Evolutionary conservation across 2,888 invertebrate species (phyloP).

Genomic region (Euzophera pinguis): DNA sequence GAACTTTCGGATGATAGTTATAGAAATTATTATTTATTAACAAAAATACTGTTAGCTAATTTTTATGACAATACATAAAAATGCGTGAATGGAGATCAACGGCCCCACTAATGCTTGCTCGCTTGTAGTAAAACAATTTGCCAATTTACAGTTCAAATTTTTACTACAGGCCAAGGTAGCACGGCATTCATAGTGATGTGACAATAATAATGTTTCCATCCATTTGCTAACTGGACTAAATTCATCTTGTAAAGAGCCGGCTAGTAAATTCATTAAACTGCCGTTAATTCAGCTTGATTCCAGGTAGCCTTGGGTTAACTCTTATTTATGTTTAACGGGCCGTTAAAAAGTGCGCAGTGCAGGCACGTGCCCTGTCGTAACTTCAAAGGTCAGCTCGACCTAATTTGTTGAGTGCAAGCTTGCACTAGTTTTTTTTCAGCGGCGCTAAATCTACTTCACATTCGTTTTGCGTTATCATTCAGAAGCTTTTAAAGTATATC

Average conservation of each 20-base stretch:
- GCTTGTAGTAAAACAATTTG: slow-evolving; percentile 43
- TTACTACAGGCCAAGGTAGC: slow-evolving; percentile 19
- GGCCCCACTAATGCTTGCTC: slow-evolving; percentile 32
- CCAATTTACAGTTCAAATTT: slow-evolving; percentile 35
- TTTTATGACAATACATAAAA: slow-evolving; percentile 4
- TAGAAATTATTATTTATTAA: too few relatives aligned
- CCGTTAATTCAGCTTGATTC: slow-evolving; percentile 10
- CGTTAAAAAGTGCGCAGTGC: slow-evolving; percentile 17
- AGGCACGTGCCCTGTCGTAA: slow-evolving; percentile 25
- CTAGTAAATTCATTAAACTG: slow-evolving; percentile 8
- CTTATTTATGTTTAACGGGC: slow-evolving; percentile 9
- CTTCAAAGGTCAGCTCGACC: slow-evolving; percentile 30
- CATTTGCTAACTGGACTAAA: slow-evolving; percentile 6
- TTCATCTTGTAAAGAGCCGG: background rate
- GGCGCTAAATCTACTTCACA: slow-evolving; percentile 35
- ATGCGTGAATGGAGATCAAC: slow-evolving; percentile 29
- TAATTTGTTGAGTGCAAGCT: slow-evolving; percentile 30
- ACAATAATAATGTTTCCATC: slow-evolving; percentile 2
- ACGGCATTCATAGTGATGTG: background rate
- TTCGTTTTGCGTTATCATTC: slow-evolving; percentile 36
- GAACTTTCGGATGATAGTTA: too few relatives aligned
- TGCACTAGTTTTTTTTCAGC: slow-evolving; percentile 28
- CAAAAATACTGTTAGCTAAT: too few relatives aligned
- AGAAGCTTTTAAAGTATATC: slow-evolving; percentile 55
- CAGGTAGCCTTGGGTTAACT: slow-evolving; percentile 16